A percentile compares a stretch with the other conserved stretches of the same genome.
phyloP scores from a whole-genome alignment of 2,797 vertebrate species.

The Parauchenoglanis punctatus region DNA sequence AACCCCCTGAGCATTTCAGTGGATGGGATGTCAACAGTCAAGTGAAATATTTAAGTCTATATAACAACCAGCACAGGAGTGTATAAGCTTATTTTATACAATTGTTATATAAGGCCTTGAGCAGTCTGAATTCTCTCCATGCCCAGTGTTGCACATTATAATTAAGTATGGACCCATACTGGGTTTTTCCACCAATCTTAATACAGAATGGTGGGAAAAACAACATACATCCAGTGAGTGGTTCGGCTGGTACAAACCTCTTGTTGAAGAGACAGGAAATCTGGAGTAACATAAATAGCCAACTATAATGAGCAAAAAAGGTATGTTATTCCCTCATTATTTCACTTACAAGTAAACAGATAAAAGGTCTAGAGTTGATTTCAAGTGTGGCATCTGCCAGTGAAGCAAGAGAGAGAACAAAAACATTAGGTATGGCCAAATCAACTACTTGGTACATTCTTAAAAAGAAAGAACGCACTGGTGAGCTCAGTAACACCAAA shows the following conservation, averaged over 20 bases:
- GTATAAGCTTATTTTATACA: background rate
- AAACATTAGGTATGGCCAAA: background rate
- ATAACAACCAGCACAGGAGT: background rate
- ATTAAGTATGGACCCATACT: background rate
- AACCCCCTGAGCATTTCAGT: background rate
- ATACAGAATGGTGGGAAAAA: no score
- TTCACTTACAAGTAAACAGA: background rate
- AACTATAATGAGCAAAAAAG: no score
- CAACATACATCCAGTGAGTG: background rate
- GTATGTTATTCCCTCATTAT: background rate
- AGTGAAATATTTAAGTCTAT: background rate
- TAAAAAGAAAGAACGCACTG: background rate
- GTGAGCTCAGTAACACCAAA: background rate
- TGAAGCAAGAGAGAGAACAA: background rate
- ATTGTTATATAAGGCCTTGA: background rate
- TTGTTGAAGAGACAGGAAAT: background rate
- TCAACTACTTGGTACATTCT: background rate
- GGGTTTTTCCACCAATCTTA: no score
- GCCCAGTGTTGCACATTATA: background rate
- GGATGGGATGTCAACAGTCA: background rate
- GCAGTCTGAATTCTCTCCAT: background rate
- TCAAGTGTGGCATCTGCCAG: background rate
- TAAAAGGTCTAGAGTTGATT: background rate
- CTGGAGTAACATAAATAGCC: no score
- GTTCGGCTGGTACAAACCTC: background rate